phyloP scores from a whole-genome alignment of 1,140 invertebrate species.

The Pseudobourletiella spinata region DNA sequence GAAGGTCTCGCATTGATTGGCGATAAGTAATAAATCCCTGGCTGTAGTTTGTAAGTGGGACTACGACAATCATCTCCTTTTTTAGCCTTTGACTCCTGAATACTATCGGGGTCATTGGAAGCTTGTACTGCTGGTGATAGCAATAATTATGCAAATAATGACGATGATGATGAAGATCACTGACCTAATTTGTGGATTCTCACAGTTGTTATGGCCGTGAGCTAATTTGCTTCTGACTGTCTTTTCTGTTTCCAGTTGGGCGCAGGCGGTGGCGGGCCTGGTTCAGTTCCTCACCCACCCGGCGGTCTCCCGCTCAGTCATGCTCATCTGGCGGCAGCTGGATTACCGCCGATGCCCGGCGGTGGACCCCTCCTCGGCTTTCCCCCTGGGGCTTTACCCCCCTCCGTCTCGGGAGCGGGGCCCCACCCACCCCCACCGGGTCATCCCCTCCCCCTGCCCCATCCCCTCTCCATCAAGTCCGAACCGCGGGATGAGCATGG shows the following conservation, averaged over 20 bases:
- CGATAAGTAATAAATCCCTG: too few species aligned
- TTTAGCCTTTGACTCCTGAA: too few species aligned
- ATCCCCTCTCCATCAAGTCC: constrained; percentile 33
- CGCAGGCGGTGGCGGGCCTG: constrained; percentile 32
- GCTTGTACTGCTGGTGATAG: too few species aligned
- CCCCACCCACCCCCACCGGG: constrained; percentile 34
- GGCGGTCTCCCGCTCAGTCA: constrained; percentile 33
- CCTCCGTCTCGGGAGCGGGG: constrained; percentile 34
- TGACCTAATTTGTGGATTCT: too few species aligned
- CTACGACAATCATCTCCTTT: too few species aligned
- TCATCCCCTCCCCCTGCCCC: constrained; percentile 33
- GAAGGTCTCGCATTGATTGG: too few species aligned
- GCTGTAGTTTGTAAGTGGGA: too few species aligned
- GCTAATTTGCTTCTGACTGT: too few species aligned
- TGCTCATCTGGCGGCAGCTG: constrained; percentile 45
- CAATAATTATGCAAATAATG: too few species aligned
- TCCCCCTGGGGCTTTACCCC: constrained; percentile 36
- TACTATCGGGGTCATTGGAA: too few species aligned
- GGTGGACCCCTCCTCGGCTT: constrained; percentile 38
- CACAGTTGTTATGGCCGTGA: too few species aligned
- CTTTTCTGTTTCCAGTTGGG: constrained; percentile 33
- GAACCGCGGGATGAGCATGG: constrained; percentile 35
- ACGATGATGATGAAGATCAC: too few species aligned
- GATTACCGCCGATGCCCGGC: constrained; percentile 41
- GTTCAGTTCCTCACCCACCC: constrained; percentile 30